Conservation (phyloP, 2,113 vertebrate genomes). For the Hydrochoerus hydrochaeris region DNA sequence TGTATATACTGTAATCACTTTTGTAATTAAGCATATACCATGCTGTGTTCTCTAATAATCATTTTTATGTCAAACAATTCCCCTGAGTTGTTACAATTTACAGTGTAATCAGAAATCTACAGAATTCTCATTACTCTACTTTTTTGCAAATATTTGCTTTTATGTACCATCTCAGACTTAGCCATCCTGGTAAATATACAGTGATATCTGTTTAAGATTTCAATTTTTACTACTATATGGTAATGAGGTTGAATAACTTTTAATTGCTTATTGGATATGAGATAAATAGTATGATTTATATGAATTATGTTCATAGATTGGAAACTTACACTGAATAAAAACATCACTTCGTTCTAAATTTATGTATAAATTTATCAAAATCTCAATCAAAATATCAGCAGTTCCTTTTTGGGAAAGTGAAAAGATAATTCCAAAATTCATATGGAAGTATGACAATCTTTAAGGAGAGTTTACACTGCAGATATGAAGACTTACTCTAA, state of each 20-base stretch:
- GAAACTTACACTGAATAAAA: background rate
- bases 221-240: background rate
- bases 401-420: background rate
- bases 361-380: conserved; percentile 12
- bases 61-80: background rate
- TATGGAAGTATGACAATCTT: background rate
- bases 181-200: background rate
- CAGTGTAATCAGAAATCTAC: background rate
- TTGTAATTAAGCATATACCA: background rate
- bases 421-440: background rate
- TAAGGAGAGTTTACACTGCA: background rate
- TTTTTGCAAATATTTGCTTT: background rate
- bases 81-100: background rate
- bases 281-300: background rate
- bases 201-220: background rate
- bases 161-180: background rate
- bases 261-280: background rate
- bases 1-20: background rate
- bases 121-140: background rate
- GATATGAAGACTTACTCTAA: background rate
- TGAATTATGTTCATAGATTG: background rate
- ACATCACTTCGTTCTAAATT: background rate
- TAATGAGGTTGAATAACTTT: background rate
- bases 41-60: background rate
- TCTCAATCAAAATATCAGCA: background rate